Base-by-base conservation (phyloP, 2,888 invertebrate genomes). In the Anticlea derivata region DNA sequence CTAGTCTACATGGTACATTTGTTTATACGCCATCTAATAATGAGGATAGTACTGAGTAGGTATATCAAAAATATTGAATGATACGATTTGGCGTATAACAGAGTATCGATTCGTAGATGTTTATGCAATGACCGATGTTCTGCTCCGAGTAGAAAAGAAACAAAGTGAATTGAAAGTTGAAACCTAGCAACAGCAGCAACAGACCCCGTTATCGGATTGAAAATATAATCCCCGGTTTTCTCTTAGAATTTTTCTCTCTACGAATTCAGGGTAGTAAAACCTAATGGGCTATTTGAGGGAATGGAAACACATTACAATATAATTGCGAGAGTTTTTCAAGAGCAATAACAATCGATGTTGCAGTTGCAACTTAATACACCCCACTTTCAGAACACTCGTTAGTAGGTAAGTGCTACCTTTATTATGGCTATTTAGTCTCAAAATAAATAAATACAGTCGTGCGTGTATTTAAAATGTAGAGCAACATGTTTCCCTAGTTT, bases 271-370 rank as follows among this genome's bases (percentile, higher is more conserved):
- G 75, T 63, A 68, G 75, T 83, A 78, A 83, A 81, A 78, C 70
- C 67, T 71, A 80, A 82, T 76, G 65, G 77, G 68, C 77, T 65
- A 70, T 74, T 78, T 70, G 70, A 66, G 69, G 66, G 69, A 76
- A 81, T 80, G 75, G 78, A 77, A 74, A 68, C 66, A 65, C 78
- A 73, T 80, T 72, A 78, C 71, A 66, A 71, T 79, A 79, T 75
- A 77, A 78, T 81, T 78, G 72, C 67, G 64, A 75, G 62, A 70
- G 67, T 73, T 76, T 80, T 78, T 74, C 73, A 73, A 72, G 64
- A 58, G 55, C 68, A 69, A 69, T 58, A 69, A 66, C 71, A 66
- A 67, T 68, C 55, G 57, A 60, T 55, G 54, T 60, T 57, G 64
- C 60, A 62, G 50, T 56, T 60, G 54, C 58, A 63, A 50, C 43